phyloP scores from a whole-genome alignment of 2,113 vertebrate genomes.

The Lepus timidus region DNA sequence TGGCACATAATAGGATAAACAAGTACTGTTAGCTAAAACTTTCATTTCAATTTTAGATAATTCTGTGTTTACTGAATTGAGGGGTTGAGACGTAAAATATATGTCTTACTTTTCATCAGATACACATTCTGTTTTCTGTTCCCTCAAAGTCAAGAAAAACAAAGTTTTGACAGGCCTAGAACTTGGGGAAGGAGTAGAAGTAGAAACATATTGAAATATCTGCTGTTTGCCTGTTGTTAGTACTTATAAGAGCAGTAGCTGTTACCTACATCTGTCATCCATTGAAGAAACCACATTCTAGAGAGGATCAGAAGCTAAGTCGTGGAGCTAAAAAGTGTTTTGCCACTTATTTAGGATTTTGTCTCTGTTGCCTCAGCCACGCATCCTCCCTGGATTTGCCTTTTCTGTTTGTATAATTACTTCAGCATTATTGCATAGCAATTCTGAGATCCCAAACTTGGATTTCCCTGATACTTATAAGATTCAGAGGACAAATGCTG shows the following conservation, averaged over 20 bases:
- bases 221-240: background rate
- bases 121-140: background rate
- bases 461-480: background rate
- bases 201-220: background rate
- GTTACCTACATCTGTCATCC: background rate
- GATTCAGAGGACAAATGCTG: background rate
- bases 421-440: background rate
- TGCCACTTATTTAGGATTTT: background rate
- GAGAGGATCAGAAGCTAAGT: background rate
- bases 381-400: background rate
- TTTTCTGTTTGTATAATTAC: slow-evolving; percentile 44
- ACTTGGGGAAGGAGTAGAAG: background rate
- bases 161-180: background rate
- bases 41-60: background rate
- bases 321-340: background rate
- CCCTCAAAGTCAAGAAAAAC: background rate
- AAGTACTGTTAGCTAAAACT: background rate
- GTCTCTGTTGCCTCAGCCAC: slow-evolving; percentile 1
- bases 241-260: background rate
- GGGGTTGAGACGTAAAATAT: background rate
- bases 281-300: background rate
- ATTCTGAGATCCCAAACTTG: slow-evolving; percentile 34
- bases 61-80: slow-evolving; percentile 2
- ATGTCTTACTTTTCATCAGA: background rate
- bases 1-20: background rate